Conservation (phyloP, 2,888 invertebrate genomes). For the Unio pictorum region DNA sequence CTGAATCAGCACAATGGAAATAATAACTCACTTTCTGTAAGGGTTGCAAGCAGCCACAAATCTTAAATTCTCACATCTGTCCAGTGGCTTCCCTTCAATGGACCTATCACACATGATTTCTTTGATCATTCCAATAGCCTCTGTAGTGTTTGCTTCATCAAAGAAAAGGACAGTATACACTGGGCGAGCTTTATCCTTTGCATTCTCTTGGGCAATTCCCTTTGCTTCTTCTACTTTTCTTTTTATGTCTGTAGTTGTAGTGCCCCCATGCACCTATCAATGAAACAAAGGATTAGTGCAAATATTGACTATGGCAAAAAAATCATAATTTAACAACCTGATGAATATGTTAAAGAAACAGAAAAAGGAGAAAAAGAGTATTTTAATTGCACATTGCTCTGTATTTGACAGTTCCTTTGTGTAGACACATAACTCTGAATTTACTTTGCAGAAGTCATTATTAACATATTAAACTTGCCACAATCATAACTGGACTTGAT, state of each 20-base stretch:
- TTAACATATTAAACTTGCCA: too few relatives aligned
- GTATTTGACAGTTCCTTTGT: too few relatives aligned
- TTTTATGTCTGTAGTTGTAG: conserved; percentile 49
- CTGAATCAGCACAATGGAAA: neutral
- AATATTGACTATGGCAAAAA: too few relatives aligned
- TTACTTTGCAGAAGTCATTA: too few relatives aligned
- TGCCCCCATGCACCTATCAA: conserved; percentile 61
- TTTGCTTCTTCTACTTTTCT: conserved; percentile 47
- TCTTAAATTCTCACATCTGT: conserved; percentile 36
- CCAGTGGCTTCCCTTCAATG: conserved; percentile 46
- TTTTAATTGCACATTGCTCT: too few relatives aligned
- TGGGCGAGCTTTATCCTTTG: conserved; percentile 6
- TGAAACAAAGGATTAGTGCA: too few relatives aligned
- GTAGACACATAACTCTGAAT: too few relatives aligned
- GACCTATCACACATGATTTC: conserved; percentile 62
- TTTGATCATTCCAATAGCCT: conserved; percentile 60
- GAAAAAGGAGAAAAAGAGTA: too few relatives aligned
- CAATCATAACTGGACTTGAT: too few relatives aligned
- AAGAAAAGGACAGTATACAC: conserved; percentile 58
- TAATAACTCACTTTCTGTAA: conserved; percentile 53
- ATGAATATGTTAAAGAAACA: too few relatives aligned
- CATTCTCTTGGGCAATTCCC: conserved; percentile 35
- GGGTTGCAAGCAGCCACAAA: conserved; percentile 66
- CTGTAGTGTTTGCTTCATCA: conserved; percentile 67
- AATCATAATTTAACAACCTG: too few relatives aligned